These are phyloP conservation scores for Rhopalosiphum nymphaeae DNA, from an alignment of 2,888 invertebrate genomes.

Conservation along the genomic window DNA sequence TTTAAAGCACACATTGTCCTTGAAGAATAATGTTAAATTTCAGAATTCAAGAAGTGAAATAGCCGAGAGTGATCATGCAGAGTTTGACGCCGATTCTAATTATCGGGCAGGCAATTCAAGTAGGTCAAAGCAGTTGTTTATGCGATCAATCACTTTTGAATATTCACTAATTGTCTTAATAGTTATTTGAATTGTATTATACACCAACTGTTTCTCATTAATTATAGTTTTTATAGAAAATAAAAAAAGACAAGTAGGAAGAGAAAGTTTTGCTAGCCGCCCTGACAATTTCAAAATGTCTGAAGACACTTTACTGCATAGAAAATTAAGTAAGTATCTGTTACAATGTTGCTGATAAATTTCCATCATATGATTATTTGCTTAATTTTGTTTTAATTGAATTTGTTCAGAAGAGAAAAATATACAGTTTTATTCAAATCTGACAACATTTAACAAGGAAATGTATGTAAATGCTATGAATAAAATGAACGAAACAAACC, in stretches of 20 bases:
- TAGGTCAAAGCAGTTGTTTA: background rate
- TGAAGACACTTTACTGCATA: conserved; percentile 53
- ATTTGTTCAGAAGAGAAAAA: conserved; percentile 54
- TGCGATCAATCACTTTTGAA: background rate
- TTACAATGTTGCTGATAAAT: background rate
- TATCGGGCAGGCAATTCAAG: background rate
- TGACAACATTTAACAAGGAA: conserved; percentile 39
- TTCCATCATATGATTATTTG: background rate
- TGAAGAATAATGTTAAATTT: background rate
- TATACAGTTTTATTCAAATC: conserved; percentile 56
- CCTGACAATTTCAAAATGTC: conserved; percentile 56
- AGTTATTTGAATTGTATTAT: background rate
- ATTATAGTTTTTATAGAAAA: background rate
- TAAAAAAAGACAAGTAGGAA: background rate
- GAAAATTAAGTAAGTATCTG: conserved; percentile 42
- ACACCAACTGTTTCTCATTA: background rate
- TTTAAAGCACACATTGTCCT: background rate
- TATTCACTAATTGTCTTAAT: background rate
- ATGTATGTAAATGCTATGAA: conserved; percentile 53
- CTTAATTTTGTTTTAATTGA: background rate
- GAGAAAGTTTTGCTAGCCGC: background rate
- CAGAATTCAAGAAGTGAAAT: background rate
- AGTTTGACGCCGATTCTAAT: background rate
- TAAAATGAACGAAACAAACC: conserved; percentile 51
- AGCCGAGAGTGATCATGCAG: background rate